Evolutionary conservation across 2,797 vertebrate genomes (phyloP).

Genomic region (Molossus molossus): DNA sequence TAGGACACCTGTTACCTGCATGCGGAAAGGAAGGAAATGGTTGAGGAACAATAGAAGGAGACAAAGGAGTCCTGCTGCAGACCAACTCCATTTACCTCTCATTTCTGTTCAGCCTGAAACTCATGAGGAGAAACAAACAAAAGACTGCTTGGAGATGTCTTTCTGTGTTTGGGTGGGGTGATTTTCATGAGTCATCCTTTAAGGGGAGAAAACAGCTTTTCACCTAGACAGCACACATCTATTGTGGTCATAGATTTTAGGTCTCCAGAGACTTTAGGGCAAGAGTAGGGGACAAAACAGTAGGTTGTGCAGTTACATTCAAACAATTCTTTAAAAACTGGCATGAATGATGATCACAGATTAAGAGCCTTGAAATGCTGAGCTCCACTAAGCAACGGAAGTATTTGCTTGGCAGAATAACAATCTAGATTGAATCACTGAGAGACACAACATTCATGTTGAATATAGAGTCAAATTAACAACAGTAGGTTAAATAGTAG

Average conservation of each 20-base stretch:
- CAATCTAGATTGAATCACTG: neutral
- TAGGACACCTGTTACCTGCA: neutral
- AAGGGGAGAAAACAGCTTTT: neutral
- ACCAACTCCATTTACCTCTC: neutral
- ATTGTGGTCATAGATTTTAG: neutral
- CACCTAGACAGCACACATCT: neutral
- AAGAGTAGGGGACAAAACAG: neutral
- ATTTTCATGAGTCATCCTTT: neutral
- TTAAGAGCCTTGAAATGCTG: neutral
- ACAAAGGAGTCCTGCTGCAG: neutral
- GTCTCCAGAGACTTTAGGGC: neutral
- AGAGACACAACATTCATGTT: neutral
- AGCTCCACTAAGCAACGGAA: neutral
- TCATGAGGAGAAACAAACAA: neutral
- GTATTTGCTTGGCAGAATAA: neutral
- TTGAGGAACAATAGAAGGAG: neutral
- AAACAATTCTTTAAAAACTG: neutral
- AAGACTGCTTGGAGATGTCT: neutral
- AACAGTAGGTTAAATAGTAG: neutral
- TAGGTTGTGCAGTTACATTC: neutral
- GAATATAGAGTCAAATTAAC: constrained; percentile 69
- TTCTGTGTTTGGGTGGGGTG: neutral
- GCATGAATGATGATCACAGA: neutral
- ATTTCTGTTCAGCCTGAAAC: neutral
- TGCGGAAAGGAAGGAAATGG: neutral